Conservation (phyloP, 2,888 invertebrate species). For the Drymonia ruficornis region DNA sequence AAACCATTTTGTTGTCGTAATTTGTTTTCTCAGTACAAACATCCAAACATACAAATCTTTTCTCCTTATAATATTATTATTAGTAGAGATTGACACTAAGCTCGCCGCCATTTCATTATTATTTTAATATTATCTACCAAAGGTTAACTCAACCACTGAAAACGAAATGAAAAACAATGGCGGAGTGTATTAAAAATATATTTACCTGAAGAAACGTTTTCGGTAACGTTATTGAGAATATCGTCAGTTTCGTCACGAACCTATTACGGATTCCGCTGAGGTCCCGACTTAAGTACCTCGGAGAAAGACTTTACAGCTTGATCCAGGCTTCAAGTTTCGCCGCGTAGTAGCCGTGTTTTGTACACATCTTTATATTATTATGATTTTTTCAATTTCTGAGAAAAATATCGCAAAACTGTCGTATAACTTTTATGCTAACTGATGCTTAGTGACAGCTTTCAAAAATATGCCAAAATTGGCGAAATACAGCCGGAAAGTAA, state of each 20-base stretch:
- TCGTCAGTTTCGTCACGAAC: conserved; percentile 69
- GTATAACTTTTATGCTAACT: no score
- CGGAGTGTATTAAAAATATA: conserved; percentile 24
- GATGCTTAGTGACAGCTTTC: no score
- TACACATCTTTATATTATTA: conserved; percentile 12
- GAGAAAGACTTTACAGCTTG: conserved; percentile 61
- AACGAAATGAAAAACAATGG: neutral
- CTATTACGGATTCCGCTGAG: conserved; percentile 68
- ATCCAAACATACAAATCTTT: no score
- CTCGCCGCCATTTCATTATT: no score
- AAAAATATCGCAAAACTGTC: conserved; percentile 20
- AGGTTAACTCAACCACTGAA: neutral
- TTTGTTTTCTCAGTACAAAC: no score
- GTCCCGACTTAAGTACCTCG: conserved; percentile 67
- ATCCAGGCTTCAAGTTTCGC: conserved; percentile 57
- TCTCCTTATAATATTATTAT: no score
- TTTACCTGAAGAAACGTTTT: conserved; percentile 33
- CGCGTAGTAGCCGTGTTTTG: conserved; percentile 22
- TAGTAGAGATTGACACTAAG: no score
- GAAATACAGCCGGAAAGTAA: no score
- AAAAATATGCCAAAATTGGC: no score
- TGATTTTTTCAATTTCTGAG: conserved; percentile 2
- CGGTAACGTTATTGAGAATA: conserved; percentile 44
- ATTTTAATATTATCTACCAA: neutral
- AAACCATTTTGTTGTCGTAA: no score